phyloP scores from a whole-genome alignment of 2,888 invertebrate genomes.

The Drosophila recens region DNA sequence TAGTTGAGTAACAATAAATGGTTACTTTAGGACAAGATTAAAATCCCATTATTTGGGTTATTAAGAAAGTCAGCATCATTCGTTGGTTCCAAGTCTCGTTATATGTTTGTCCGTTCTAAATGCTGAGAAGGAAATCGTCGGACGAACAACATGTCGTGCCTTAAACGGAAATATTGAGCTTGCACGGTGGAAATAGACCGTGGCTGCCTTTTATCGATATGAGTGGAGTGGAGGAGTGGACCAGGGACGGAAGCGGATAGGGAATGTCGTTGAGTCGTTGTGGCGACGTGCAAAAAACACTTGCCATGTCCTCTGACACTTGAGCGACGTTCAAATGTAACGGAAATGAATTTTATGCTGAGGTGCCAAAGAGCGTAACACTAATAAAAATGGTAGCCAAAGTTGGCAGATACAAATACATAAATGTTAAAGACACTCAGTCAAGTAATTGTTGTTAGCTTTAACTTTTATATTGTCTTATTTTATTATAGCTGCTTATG shows the following conservation, averaged over 20 bases:
- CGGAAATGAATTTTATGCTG: conserved; percentile 76
- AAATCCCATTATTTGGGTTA: background rate
- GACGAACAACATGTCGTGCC: conserved; percentile 68
- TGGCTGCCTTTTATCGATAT: conserved; percentile 33
- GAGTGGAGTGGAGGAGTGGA: background rate
- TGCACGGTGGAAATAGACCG: conserved; percentile 41
- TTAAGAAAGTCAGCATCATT: conserved; percentile 4
- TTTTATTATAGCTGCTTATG: too few species aligned
- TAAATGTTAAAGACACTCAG: background rate
- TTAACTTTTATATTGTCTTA: too few species aligned
- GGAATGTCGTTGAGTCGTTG: conserved; percentile 36
- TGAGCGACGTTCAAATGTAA: conserved; percentile 73
- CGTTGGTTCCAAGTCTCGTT: conserved; percentile 13
- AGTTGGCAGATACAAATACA: background rate
- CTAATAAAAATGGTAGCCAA: conserved; percentile 54
- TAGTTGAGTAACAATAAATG: too few species aligned
- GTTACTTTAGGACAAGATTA: background rate
- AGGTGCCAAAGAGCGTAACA: conserved; percentile 56
- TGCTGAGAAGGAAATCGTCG: conserved; percentile 63
- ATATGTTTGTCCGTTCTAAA: conserved; percentile 28
- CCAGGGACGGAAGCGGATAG: conserved; percentile 8
- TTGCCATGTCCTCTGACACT: conserved; percentile 59
- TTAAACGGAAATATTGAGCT: conserved; percentile 76
- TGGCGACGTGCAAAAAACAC: conserved; percentile 54
- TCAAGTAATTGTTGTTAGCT: too few species aligned